Evolutionary conservation across 2,113 vertebrate species (phyloP).

Genomic region (Illadopsis cleaveri): DNA sequence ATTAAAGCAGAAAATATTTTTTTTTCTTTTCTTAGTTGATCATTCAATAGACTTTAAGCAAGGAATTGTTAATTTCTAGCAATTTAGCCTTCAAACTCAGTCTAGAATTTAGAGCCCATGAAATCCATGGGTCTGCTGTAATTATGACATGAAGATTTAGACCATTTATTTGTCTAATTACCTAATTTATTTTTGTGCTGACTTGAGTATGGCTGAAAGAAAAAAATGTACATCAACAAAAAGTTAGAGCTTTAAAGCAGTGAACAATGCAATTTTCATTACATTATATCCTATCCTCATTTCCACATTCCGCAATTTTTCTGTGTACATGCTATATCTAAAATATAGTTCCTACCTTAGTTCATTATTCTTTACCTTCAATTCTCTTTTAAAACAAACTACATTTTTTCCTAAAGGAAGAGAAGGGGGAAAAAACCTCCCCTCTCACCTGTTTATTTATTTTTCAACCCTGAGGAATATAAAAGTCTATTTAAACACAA

Average conservation of each 20-base stretch:
- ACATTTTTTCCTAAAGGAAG: not conserved
- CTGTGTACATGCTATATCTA: not conserved
- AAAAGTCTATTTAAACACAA: not conserved
- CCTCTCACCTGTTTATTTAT: rapidly evolving
- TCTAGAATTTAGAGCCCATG: not conserved
- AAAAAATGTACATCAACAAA: not conserved
- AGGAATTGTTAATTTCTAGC: not conserved
- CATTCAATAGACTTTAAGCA: not conserved
- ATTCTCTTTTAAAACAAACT: not conserved
- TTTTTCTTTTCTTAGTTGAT: not conserved
- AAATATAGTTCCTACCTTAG: not conserved
- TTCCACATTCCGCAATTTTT: not conserved
- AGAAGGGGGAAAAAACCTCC: rapidly evolving
- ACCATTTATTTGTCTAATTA: not conserved
- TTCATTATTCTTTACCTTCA: not conserved
- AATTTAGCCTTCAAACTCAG: not conserved
- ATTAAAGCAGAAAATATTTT: not conserved
- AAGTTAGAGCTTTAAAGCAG: not conserved
- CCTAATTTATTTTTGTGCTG: not conserved
- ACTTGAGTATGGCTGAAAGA: not conserved
- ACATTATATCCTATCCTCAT: not conserved
- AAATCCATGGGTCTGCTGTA: not conserved
- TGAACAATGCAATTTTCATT: not conserved
- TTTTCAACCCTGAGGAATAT: not conserved
- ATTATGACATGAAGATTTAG: not conserved